A percentile compares a stretch with the other conserved stretches of the same genome.
phyloP scores from a whole-genome alignment of 2,888 invertebrate species.

The Biston betularia region DNA sequence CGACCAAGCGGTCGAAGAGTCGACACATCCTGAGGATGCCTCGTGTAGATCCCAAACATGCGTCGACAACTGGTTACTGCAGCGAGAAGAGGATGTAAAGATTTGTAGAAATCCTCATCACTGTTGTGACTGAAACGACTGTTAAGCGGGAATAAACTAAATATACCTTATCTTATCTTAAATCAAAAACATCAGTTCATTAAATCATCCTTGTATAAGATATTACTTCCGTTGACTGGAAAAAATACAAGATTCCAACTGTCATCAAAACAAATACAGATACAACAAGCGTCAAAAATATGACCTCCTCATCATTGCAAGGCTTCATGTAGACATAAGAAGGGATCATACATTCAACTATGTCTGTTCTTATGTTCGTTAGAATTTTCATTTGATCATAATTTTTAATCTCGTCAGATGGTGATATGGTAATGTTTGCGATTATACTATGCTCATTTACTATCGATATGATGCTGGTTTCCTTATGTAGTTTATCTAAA shows the following conservation, averaged over 20 bases:
- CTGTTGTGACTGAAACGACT: too few relatives aligned
- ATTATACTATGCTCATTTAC: background rate
- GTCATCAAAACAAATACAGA: slow-evolving; percentile 42
- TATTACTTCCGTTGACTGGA: slow-evolving; percentile 17
- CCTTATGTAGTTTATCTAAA: background rate
- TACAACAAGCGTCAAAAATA: slow-evolving; percentile 41
- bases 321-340: slow-evolving; percentile 43
- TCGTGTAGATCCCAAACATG: too few relatives aligned
- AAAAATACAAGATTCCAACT: slow-evolving; percentile 41
- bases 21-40: too few relatives aligned
- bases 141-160: too few relatives aligned
- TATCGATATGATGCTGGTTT: background rate
- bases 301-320: slow-evolving; percentile 45
- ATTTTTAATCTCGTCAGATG: background rate
- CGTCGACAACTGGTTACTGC: too few relatives aligned
- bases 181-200: background rate
- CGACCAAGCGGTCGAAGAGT: too few relatives aligned
- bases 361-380: background rate
- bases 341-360: slow-evolving; percentile 6
- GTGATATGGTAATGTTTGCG: background rate
- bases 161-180: background rate
- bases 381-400: background rate
- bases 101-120: too few relatives aligned
- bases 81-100: too few relatives aligned
- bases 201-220: slow-evolving; percentile 26